phyloP scores from a whole-genome alignment of 2,113 vertebrate genomes.

The Panthera leo region DNA sequence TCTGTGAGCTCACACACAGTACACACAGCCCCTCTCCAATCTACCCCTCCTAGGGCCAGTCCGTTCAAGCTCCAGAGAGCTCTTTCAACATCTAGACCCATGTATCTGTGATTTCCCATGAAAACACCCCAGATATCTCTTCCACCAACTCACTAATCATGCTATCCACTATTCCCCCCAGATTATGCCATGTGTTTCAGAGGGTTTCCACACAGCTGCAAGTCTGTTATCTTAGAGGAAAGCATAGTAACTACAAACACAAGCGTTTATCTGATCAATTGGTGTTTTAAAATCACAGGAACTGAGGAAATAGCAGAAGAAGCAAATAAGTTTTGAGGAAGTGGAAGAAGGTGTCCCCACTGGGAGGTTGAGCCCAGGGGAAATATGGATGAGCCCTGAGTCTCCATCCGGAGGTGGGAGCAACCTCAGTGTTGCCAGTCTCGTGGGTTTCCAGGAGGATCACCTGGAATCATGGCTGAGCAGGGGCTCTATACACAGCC shows the following conservation, averaged over 20 bases:
- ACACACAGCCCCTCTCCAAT: background rate
- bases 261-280: background rate
- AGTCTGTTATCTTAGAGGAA: background rate
- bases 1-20: background rate
- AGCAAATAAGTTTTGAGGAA: background rate
- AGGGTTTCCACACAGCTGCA: background rate
- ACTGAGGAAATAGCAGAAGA: background rate
- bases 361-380: background rate
- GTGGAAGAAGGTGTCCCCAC: background rate
- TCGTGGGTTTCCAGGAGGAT: background rate
- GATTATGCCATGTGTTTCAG: background rate
- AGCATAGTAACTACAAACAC: background rate
- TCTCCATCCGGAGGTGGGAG: background rate
- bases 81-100: background rate
- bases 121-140: background rate
- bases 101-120: background rate
- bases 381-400: background rate
- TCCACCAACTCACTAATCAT: background rate
- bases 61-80: background rate
- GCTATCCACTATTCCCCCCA: background rate
- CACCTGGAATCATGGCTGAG: background rate
- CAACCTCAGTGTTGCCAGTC: background rate
- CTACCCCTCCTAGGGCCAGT: background rate
- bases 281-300: background rate
- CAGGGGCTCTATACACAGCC: background rate